Percentiles rank a stretch among this genome's conserved stretches.
Evolutionary conservation across 2,888 invertebrate species (phyloP).

Genomic region (Tachina lurida): DNA sequence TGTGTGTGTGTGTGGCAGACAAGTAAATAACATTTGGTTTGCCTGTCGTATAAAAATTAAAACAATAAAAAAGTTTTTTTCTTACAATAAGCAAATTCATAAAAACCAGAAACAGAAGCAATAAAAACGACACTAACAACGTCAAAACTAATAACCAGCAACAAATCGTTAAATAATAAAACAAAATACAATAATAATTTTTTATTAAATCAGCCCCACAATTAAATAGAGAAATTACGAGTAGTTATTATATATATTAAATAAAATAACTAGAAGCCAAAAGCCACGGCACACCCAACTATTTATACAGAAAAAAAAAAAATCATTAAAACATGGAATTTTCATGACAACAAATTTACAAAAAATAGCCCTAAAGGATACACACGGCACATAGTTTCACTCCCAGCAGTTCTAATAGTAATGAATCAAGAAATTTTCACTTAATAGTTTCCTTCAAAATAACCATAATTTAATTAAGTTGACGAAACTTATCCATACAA

Average conservation of each 20-base stretch:
- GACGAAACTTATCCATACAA: too few relatives aligned
- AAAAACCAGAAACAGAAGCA: conserved; percentile 34
- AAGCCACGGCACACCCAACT: conserved; percentile 40
- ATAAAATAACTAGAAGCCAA: conserved; percentile 24
- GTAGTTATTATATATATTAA: conserved; percentile 60
- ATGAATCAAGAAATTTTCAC: not conserved
- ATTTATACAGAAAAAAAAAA: conserved; percentile 12
- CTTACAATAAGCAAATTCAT: conserved; percentile 4
- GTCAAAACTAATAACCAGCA: conserved; percentile 17
- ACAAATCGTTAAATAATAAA: conserved; percentile 48
- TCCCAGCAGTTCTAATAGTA: not conserved
- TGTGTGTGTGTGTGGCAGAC: not conserved
- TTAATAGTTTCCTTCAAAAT: too few relatives aligned
- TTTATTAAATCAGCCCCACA: conserved; percentile 40
- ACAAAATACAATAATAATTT: conserved; percentile 27
- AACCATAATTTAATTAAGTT: too few relatives aligned
- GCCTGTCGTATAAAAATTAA: conserved; percentile 17
- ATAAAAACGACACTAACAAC: conserved; percentile 61
- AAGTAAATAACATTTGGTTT: conserved; percentile 48
- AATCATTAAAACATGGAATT: not conserved
- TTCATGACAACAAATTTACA: conserved; percentile 29
- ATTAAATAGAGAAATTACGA: conserved; percentile 52
- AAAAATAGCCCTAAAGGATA: conserved; percentile 25
- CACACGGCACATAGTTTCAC: not conserved
- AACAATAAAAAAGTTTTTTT: conserved; percentile 1